phyloP scores from a whole-genome alignment of 2,888 invertebrate genomes.

The Morpho achilles region DNA sequence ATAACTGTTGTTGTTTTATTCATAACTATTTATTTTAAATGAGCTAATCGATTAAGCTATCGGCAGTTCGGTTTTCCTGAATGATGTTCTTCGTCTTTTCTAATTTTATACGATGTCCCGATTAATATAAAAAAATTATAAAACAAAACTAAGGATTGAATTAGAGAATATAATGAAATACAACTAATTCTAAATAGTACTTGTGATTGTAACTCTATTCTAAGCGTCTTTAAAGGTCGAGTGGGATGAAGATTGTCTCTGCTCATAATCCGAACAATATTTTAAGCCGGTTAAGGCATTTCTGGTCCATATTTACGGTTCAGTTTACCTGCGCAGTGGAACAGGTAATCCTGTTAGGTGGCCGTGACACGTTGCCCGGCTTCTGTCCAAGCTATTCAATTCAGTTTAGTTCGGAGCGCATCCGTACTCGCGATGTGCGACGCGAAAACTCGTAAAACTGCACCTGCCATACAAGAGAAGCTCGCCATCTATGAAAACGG shows the following conservation, averaged over 20 bases:
- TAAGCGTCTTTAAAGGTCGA: constrained; percentile 36
- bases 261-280: constrained; percentile 47
- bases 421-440: constrained; percentile 65
- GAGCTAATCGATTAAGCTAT: no score
- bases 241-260: constrained; percentile 36
- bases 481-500: constrained; percentile 76
- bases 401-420: constrained; percentile 48
- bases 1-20: no score
- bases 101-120: no score
- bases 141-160: not conserved
- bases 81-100: no score
- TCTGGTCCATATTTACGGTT: constrained; percentile 52
- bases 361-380: constrained; percentile 75
- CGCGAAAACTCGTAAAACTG: constrained; percentile 60
- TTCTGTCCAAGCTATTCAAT: constrained; percentile 61
- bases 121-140: not conserved
- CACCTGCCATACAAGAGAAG: constrained; percentile 73
- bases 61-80: no score
- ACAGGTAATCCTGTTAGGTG: constrained; percentile 78
- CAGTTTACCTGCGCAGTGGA: constrained; percentile 69
- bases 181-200: not conserved
- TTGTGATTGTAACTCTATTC: constrained; percentile 24
- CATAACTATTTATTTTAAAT: no score
- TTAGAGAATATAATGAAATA: not conserved
- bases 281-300: constrained; percentile 63